phyloP scores from a whole-genome alignment of 2,797 vertebrate species.

The Chiroxiphia lanceolata region DNA sequence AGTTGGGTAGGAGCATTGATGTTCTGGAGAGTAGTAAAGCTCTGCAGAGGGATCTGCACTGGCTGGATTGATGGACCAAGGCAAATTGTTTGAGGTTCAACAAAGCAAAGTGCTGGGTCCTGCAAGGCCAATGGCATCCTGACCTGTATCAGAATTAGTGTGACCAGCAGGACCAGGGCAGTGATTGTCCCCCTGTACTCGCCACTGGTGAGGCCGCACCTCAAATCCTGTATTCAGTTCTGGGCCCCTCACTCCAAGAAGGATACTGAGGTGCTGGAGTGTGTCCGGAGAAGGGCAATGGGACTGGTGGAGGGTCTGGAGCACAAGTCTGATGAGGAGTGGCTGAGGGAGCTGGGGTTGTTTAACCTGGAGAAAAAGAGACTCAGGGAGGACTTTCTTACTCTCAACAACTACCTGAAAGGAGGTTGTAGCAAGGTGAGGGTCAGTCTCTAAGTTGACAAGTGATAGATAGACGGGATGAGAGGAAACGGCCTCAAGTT shows the following conservation, averaged over 20 bases:
- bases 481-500: background rate
- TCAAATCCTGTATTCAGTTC: fast-evolving
- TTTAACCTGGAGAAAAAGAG: background rate
- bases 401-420: background rate
- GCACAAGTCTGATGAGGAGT: fast-evolving
- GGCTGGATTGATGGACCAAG: background rate
- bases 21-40: background rate
- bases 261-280: background rate
- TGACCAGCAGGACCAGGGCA: background rate
- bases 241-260: background rate
- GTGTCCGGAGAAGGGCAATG: fast-evolving
- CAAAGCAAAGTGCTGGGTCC: background rate
- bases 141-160: background rate
- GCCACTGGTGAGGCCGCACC: background rate
- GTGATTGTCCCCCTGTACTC: fast-evolving
- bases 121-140: background rate
- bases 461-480: background rate
- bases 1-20: background rate
- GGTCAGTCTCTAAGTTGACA: background rate
- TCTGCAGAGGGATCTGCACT: background rate
- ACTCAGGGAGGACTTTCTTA: background rate
- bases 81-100: background rate
- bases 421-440: fast-evolving
- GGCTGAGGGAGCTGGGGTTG: background rate
- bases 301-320: background rate